These are phyloP conservation scores for Amblyornis subalaris DNA, from an alignment of 2,113 vertebrate species.

Conservation along the genomic window DNA sequence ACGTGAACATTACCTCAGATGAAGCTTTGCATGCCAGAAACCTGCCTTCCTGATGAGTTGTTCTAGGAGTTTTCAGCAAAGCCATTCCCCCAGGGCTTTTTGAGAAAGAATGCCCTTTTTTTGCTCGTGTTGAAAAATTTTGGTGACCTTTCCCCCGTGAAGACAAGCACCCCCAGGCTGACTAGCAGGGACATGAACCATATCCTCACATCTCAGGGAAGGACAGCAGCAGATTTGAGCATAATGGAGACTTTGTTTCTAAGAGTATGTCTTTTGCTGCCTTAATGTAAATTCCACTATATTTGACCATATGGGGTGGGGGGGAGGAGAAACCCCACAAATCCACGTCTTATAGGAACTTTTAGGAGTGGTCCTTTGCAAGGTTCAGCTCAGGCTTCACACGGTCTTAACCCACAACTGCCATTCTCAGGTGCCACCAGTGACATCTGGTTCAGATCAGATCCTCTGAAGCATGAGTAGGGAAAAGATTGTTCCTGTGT, in stretches of 20 bases:
- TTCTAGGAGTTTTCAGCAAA: not conserved
- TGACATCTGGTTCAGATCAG: not conserved
- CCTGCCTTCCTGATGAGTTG: not conserved
- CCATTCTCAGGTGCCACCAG: not conserved
- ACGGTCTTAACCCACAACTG: not conserved
- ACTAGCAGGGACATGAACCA: not conserved
- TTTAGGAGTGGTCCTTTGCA: not conserved
- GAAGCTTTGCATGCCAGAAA: not conserved
- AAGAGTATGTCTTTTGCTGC: not conserved
- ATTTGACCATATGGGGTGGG: not conserved
- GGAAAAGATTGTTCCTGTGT: not conserved
- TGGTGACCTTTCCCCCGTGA: not conserved
- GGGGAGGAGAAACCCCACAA: not conserved
- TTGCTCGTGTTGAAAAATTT: slow-evolving; percentile 4
- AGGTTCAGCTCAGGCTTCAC: not conserved
- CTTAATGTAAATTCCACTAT: not conserved
- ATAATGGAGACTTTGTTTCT: not conserved
- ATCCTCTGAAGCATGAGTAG: not conserved
- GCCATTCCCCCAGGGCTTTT: not conserved
- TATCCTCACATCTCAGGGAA: not conserved
- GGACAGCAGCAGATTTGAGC: not conserved
- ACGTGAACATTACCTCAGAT: not conserved
- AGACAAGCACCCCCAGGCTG: not conserved
- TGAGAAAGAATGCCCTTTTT: not conserved
- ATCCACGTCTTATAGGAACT: not conserved